Base-by-base conservation (phyloP, 2,888 invertebrate genomes). In the Plagodis pulveraria region DNA sequence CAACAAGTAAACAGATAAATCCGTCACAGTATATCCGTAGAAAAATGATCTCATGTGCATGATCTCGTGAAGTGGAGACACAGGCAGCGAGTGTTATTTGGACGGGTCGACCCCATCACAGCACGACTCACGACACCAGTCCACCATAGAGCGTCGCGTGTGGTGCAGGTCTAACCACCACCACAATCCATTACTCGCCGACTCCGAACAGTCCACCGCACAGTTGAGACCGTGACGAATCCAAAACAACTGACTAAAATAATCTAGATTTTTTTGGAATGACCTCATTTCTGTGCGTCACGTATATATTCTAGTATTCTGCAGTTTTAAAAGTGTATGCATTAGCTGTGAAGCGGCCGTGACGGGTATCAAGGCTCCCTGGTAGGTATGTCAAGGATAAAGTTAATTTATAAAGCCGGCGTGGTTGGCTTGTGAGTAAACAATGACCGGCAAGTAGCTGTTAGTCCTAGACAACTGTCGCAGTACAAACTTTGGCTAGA, bases 41-140 rank as follows among this genome's bases (percentile, higher is more conserved):
- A 76, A 56, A 49, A 47, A 59, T 72, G 65, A 51, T 59, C 61
- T 63, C 67, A 49, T 58, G 60, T 69, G 61, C 58, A 50, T 56
- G 56, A 61, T 70, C 0, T 8, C 40, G 40, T 40, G 40, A 65
- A 62, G 63, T 63, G 66, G 71, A 69, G 72, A 72, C 73, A 73
- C 71, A 67, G 68, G 63, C 66, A 71, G 72, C 80, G 76, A 80
- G 78, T 78, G 76, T 74, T 82, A 83, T 84, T 85, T 84, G 80
- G 75, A 74, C 83, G 86, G 10, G 55, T 78, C 85, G 87, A 86
- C 87, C 88, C 85, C 84, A 86, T 86, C 86, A 82, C 80, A 83
- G 67, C 70, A 81, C 80, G 82, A 67, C 70, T 69, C 70, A 69
- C 67, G 11, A 66, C 69, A 67, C 75, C 84, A 89, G 89, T 89